phyloP scores from a whole-genome alignment of 2,797 vertebrate species.

The Aulostomus chinensis region DNA sequence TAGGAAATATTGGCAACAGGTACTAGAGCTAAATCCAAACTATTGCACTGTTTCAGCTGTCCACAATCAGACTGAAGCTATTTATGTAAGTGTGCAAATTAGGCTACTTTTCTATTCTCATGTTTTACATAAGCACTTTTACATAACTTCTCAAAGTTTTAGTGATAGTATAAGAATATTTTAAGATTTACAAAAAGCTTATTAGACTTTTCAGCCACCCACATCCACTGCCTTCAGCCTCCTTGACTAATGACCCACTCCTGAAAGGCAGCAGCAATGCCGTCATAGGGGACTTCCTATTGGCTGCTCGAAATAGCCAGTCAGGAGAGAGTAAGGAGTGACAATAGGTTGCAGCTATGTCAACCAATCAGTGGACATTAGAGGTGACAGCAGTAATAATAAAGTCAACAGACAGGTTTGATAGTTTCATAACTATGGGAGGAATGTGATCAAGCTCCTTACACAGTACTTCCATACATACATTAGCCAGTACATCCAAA shows the following conservation, averaged over 20 bases:
- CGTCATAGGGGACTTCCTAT: constrained; percentile 22
- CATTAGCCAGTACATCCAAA: too few relatives aligned
- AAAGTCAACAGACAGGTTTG: too few relatives aligned
- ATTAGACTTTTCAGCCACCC: constrained; percentile 13
- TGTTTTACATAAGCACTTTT: constrained; percentile 58
- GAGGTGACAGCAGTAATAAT: too few relatives aligned
- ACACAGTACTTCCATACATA: too few relatives aligned
- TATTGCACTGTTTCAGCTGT: constrained; percentile 16
- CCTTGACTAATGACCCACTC: constrained; percentile 38
- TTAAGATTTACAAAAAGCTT: neutral
- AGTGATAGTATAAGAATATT: neutral
- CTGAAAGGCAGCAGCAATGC: neutral
- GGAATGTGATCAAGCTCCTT: too few relatives aligned
- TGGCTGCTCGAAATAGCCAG: constrained; percentile 50
- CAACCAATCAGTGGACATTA: constrained; percentile 8
- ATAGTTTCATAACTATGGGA: too few relatives aligned
- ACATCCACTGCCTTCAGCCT: constrained; percentile 5
- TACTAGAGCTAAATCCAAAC: constrained; percentile 21
- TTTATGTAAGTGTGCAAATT: constrained; percentile 52
- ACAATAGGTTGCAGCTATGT: constrained; percentile 36
- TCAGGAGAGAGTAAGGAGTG: constrained; percentile 18
- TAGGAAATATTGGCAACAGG: constrained; percentile 15
- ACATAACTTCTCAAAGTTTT: constrained; percentile 30
- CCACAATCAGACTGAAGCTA: constrained; percentile 29
- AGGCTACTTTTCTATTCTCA: constrained; percentile 20